These are phyloP conservation scores for Hydropsyche tenuis DNA, from an alignment of 1,140 invertebrate species.

Conservation along the genomic window DNA sequence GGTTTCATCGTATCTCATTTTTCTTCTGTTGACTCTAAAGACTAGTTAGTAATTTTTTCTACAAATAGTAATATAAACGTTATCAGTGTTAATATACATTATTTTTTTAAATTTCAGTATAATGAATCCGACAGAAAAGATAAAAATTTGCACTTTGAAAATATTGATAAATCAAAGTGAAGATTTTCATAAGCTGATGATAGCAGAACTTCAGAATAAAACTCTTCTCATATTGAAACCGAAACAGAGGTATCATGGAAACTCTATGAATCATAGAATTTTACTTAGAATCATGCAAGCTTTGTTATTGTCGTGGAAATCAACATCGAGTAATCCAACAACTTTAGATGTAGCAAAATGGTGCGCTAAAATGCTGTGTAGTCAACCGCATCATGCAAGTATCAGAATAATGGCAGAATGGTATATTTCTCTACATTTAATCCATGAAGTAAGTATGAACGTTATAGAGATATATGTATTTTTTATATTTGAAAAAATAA, in stretches of 20 bases:
- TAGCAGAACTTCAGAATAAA: slow-evolving; percentile 24
- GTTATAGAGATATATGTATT: slow-evolving; percentile 9
- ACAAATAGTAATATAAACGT: too few species aligned
- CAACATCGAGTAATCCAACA: slow-evolving; percentile 5
- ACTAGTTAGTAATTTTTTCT: slow-evolving; percentile 31
- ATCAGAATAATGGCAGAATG: slow-evolving; percentile 45
- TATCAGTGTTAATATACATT: too few species aligned
- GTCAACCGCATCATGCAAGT: slow-evolving; percentile 47
- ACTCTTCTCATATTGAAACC: slow-evolving; percentile 27
- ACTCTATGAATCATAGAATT: slow-evolving; percentile 45
- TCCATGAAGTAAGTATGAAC: slow-evolving; percentile 40
- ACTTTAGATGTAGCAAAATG: slow-evolving; percentile 33
- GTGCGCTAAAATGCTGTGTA: slow-evolving; percentile 40
- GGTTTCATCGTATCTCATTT: slow-evolving; percentile 33
- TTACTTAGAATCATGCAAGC: slow-evolving; percentile 42
- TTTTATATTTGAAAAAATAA: too few species aligned
- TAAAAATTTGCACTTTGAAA: slow-evolving; percentile 31
- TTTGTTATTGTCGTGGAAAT: slow-evolving; percentile 38
- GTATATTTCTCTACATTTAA: slow-evolving; percentile 42
- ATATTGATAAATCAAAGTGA: slow-evolving; percentile 36
- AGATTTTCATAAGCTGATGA: slow-evolving; percentile 32
- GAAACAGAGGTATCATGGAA: slow-evolving; percentile 44
- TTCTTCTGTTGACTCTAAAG: slow-evolving; percentile 22
- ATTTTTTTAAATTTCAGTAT: slow-evolving; percentile 37
- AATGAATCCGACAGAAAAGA: slow-evolving; percentile 33